Base-by-base conservation (phyloP, 2,888 invertebrate species). In the Trissoscelio sp. region DNA sequence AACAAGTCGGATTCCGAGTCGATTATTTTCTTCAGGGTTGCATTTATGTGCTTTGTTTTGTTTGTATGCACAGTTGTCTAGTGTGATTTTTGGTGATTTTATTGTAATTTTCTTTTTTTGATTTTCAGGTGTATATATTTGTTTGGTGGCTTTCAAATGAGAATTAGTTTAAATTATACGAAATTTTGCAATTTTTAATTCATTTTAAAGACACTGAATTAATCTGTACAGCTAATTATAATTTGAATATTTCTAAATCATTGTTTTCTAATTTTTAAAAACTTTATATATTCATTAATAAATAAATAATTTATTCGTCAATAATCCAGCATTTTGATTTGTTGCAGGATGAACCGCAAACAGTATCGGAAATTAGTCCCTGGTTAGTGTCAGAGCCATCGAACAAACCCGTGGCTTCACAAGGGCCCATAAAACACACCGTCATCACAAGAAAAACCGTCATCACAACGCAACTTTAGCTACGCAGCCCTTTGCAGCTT, bases 381-480 rank as follows among this genome's bases (percentile, higher is more conserved):
- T 97, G 97, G 97, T 92, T 97, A 82, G 97, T 97, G 39, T 93
- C 94, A 34, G 92, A 93, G 31, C 93, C 93, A 18, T 91, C 92
- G 18, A 95, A 95, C 51, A 92, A 93, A 79, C 93, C 94, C 3
- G 92, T 93, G 53, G 93, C 93, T 22, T 93, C 94, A 85, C 93
- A 95, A 89, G 93, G 94, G 88, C 87, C 88, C 24, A 92, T 94
- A 87, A 93, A 93, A 87, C 94, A 94, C 82, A 94, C 95, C 55
- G 94, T 95, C 67, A 95, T 96, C 84, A 95, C 96, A 88, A 94
- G 96, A 85, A 97, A 96, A 92, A 96, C 96, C 80, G 97, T 97
- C 87, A 97, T 97, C 86, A 97, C 96, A 83, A 97, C 97, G 81
- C 97, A 97, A 92, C 93, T 97, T 87, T 95, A 93, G 81, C 60